phyloP scores from a whole-genome alignment of 2,888 invertebrate species.

The Drosophila anomalata region DNA sequence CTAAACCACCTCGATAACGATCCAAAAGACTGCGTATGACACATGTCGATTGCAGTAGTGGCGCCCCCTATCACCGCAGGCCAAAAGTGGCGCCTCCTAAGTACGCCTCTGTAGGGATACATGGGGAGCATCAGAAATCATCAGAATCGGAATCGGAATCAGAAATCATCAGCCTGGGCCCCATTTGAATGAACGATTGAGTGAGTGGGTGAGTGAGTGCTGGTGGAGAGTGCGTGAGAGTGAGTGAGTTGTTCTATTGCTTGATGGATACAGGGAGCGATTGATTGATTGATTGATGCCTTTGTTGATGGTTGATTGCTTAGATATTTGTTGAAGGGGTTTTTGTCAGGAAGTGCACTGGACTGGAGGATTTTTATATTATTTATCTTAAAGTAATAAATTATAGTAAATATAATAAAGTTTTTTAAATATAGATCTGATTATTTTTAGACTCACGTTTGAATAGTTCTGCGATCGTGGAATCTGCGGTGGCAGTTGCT shows the following conservation, averaged over 20 bases:
- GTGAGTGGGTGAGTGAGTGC: conserved; percentile 45
- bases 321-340: conserved; percentile 15
- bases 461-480: conserved; percentile 82
- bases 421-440: conserved; percentile 7
- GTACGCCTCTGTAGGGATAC: background rate
- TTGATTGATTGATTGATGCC: conserved; percentile 59
- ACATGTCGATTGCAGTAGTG: conserved; percentile 65
- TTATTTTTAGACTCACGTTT: conserved; percentile 82
- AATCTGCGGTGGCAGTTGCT: conserved; percentile 63
- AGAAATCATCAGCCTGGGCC: conserved; percentile 35
- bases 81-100: conserved; percentile 32
- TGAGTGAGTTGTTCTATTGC: conserved; percentile 56
- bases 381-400: no score
- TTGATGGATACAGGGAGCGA: conserved; percentile 60
- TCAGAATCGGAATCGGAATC: conserved; percentile 23
- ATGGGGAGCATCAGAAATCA: conserved; percentile 37
- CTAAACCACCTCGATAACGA: conserved; percentile 5
- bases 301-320: conserved; percentile 44
- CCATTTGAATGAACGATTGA: conserved; percentile 64
- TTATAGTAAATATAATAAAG: no score
- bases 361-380: background rate
- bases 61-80: conserved; percentile 49
- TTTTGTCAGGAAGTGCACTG: conserved; percentile 9
- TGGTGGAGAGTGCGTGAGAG: conserved; percentile 39
- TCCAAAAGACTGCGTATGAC: conserved; percentile 62